Percentiles rank a stretch among this genome's conserved stretches.
phyloP scores from a whole-genome alignment of 2,888 invertebrate species.

The Bruchidius siliquastri region DNA sequence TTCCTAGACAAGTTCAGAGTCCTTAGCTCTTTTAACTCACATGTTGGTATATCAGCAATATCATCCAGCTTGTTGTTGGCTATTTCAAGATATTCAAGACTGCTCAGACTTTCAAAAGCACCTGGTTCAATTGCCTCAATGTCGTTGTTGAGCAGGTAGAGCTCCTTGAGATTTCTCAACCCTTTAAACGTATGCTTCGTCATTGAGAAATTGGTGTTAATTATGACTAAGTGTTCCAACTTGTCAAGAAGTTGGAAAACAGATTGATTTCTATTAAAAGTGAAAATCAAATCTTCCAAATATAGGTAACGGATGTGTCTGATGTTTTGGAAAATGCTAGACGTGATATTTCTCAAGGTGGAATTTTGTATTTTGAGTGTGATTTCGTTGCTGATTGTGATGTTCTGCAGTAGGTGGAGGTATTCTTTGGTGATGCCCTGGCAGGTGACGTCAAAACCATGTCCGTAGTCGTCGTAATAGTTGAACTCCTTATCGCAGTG shows the following conservation, averaged over 20 bases:
- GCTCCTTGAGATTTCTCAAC: constrained; percentile 24
- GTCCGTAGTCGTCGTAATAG: constrained; percentile 37
- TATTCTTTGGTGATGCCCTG: constrained; percentile 28
- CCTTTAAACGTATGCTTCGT: constrained; percentile 21
- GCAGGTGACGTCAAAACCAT: constrained; percentile 40
- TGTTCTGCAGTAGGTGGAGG: constrained; percentile 31
- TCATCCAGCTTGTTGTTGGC: constrained; percentile 26
- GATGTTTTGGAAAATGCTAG: constrained; percentile 34
- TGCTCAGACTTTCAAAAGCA: constrained; percentile 18
- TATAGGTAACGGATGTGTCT: constrained; percentile 32
- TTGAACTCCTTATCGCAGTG: constrained; percentile 38
- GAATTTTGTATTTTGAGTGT: constrained; percentile 36
- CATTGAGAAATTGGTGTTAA: constrained; percentile 24
- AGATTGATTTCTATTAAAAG: constrained; percentile 18
- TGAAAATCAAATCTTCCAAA: constrained; percentile 30
- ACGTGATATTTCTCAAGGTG: constrained; percentile 25
- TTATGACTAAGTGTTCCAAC: constrained; percentile 26
- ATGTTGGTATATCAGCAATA: constrained; percentile 27
- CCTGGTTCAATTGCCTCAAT: constrained; percentile 23
- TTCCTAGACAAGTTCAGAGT: constrained; percentile 24
- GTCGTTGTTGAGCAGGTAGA: constrained; percentile 30
- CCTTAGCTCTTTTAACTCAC: constrained; percentile 27
- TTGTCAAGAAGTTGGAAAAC: constrained; percentile 24
- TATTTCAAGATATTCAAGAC: constrained; percentile 25
- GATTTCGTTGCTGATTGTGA: constrained; percentile 39